phyloP scores from a whole-genome alignment of 2,797 vertebrate species.

The Emys orbicularis region DNA sequence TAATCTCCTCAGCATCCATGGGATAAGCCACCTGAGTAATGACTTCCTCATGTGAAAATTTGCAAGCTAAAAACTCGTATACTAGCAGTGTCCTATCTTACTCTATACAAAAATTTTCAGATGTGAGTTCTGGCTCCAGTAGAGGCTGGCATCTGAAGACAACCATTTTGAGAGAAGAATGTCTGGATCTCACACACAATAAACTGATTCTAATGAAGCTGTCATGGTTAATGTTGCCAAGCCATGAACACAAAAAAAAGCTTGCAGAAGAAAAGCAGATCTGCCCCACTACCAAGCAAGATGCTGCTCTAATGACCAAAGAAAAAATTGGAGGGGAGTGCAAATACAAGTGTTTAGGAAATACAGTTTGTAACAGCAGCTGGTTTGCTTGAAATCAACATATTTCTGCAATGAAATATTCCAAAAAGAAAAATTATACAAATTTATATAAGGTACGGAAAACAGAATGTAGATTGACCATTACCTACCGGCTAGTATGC shows the following conservation, averaged over 20 bases:
- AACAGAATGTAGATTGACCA: background rate
- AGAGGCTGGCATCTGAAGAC: background rate
- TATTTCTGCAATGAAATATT: background rate
- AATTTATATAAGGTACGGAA: background rate
- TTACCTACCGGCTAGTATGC: too few relatives aligned
- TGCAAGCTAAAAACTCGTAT: background rate
- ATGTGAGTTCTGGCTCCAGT: rapidly evolving
- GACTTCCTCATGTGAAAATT: background rate
- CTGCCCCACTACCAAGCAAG: background rate
- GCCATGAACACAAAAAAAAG: rapidly evolving
- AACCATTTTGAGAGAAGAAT: background rate
- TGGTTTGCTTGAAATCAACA: background rate
- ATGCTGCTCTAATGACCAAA: background rate
- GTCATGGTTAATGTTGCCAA: background rate
- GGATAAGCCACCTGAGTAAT: background rate
- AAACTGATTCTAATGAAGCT: background rate
- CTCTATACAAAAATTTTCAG: background rate
- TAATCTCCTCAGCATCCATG: background rate
- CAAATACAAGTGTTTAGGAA: background rate
- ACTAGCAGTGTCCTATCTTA: background rate
- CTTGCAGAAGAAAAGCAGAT: background rate
- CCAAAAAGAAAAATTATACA: rapidly evolving
- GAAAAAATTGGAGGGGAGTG: background rate
- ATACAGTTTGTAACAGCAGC: background rate
- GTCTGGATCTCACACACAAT: background rate